Base-by-base conservation (phyloP, 1,140 invertebrate species). In the Polyergus mexicanus region DNA sequence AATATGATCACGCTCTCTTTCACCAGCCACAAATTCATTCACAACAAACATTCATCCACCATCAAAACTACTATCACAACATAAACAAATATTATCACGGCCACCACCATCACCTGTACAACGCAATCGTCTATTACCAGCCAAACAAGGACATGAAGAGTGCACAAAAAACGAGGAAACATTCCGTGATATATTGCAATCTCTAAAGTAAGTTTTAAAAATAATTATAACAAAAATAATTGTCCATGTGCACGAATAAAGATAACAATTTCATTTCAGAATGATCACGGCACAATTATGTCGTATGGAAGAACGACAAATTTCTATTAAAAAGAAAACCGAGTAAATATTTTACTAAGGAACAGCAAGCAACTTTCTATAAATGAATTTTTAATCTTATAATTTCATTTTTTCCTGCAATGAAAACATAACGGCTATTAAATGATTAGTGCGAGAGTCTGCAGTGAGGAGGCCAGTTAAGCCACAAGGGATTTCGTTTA, bases 351-450 rank as follows among this genome's bases (percentile, higher is more conserved):
- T 38, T 65, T n/a, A 65, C 6, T 65, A 19, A 62, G 25, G 11
- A 62, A 65, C 1, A 38, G 62, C 62, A 51, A 41, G 38, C 3
- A 65, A 65, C 22, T 35, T 65, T 38, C 11, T 19, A 58, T 25
- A 58, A 62, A 32, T 16, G 3, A 62, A 62, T 65, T 65, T 65
- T 65, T 65, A 65, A 65, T 65, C 6, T 6, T 7, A 65, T 38
- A 65, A 65, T 65, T 65, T 65, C 0, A 65, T 65, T 65, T 65
- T 62, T 65, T 65, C 25, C 25, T 58, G 16, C 32, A 65, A 32
- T n/a, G 32, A 65, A 38, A 65, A 65, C 38, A 19, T 5, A 65
- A 28, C 25, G 25, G 0, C 25, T 28, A 28, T 28, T 28, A 28
- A 28, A 28, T 1, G 25, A 28, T 28, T 0, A 13, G 0, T 28